These are phyloP conservation scores for Enhydra lutris DNA, from an alignment of 2,113 vertebrate genomes.

Conservation along the genomic window DNA sequence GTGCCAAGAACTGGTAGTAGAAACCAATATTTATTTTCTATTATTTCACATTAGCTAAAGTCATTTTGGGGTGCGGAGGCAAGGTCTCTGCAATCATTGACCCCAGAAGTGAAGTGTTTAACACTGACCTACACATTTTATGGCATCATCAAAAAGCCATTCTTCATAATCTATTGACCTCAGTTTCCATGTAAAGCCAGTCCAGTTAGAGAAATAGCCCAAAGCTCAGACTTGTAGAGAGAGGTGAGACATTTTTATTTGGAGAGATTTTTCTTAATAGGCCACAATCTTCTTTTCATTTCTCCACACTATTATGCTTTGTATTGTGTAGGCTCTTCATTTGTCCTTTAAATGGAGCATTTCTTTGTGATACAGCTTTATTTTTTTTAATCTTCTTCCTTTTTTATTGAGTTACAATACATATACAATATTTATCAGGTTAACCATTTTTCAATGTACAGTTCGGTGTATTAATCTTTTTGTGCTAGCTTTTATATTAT, in stretches of 20 bases:
- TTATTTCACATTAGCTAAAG: neutral
- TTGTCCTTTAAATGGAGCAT: neutral
- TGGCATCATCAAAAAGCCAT: neutral
- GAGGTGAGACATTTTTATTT: neutral
- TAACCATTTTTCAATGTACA: neutral
- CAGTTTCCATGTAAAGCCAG: constrained; percentile 11
- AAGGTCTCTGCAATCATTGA: neutral
- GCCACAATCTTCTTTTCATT: neutral
- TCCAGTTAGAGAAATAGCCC: neutral
- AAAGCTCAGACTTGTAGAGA: neutral
- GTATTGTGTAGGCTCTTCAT: neutral
- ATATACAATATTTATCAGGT: neutral
- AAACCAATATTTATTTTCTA: neutral
- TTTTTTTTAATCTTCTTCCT: neutral
- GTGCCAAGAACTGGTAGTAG: neutral
- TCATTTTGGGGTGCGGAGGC: neutral
- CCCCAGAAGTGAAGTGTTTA: neutral
- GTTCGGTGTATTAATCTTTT: neutral
- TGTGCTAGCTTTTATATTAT: neutral
- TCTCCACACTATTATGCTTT: neutral
- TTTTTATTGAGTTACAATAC: neutral
- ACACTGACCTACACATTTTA: neutral
- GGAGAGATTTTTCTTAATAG: neutral
- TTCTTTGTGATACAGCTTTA: neutral
- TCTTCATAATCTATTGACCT: neutral